A percentile compares a stretch with the other conserved stretches of the same genome.
Conservation (phyloP, 2,113 vertebrate species). For the Crypturellus undulatus region DNA sequence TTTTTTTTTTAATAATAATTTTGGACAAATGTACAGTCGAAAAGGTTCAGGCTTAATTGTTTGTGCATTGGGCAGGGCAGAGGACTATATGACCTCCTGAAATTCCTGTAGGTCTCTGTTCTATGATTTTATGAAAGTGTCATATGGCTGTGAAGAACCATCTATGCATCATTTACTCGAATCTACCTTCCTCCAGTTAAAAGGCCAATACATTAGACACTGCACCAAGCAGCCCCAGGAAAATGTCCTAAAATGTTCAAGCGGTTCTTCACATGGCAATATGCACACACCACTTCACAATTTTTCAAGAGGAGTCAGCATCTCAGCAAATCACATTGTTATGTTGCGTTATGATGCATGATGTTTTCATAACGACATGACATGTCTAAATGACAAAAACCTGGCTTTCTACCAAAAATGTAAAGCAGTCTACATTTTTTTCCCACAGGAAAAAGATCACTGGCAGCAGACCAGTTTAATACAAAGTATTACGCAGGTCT, state of each 20-base stretch:
- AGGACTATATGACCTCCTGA: neutral
- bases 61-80: neutral
- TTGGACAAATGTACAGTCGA: neutral
- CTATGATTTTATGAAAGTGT: neutral
- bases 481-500: slow-evolving; percentile 40
- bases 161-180: neutral
- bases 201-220: neutral
- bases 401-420: slow-evolving; percentile 72
- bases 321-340: slow-evolving; percentile 72
- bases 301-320: slow-evolving; percentile 53
- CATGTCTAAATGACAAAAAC: slow-evolving; percentile 71
- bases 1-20: neutral
- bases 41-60: neutral
- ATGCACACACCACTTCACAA: neutral
- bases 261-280: neutral
- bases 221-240: slow-evolving; percentile 3
- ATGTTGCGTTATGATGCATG: slow-evolving; percentile 67
- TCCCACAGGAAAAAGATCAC: slow-evolving; percentile 10
- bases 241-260: neutral
- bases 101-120: neutral
- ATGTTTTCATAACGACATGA: slow-evolving; percentile 70
- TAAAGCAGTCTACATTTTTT: slow-evolving; percentile 36
- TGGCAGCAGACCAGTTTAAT: slow-evolving; percentile 51
- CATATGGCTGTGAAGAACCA: neutral
- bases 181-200: neutral